Evolutionary conservation across 2,113 vertebrate genomes (phyloP).

Genomic region (Zosterops pallidus): DNA sequence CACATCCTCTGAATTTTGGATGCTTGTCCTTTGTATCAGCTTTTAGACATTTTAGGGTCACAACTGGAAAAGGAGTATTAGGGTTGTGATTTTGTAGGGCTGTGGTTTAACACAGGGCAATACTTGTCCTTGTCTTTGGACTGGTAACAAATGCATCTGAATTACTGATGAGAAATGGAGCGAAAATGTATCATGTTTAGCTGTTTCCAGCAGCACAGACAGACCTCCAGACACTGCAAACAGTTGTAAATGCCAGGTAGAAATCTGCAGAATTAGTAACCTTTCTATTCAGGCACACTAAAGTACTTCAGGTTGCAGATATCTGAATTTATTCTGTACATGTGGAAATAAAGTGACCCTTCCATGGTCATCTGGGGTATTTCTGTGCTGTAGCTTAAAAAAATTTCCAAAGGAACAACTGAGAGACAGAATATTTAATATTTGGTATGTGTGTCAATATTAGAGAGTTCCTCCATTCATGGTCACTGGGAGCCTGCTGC

Average conservation of each 20-base stretch:
- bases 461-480: neutral
- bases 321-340: neutral
- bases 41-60: neutral
- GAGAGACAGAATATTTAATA: neutral
- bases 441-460: neutral
- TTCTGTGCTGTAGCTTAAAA: neutral
- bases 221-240: neutral
- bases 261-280: neutral
- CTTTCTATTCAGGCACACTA: neutral
- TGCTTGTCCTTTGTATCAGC: neutral
- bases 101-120: neutral
- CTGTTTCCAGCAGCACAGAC: neutral
- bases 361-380: neutral
- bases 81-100: neutral
- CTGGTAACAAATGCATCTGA: neutral
- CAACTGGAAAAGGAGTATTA: neutral
- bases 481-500: neutral
- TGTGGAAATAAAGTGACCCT: neutral
- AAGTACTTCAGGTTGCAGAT: neutral
- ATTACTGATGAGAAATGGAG: neutral
- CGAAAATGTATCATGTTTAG: neutral
- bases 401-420: neutral
- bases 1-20: neutral
- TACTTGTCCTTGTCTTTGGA: neutral
- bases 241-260: neutral